phyloP scores from a whole-genome alignment of 2,113 vertebrate genomes.

The Ovis canadensis region DNA sequence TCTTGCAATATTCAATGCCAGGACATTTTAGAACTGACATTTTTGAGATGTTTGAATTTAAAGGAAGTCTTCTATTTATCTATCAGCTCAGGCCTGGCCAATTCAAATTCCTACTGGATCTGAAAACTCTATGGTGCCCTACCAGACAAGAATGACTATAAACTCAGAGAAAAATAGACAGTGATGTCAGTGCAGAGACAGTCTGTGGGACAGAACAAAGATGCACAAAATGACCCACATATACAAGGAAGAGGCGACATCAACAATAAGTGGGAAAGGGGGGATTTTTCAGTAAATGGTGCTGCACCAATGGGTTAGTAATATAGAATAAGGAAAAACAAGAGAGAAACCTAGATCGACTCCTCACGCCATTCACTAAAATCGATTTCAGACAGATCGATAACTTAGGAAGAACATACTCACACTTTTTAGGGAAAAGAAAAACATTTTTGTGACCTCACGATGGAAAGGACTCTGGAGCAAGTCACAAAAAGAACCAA shows the following conservation, averaged over 20 bases:
- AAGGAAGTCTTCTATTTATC: slow-evolving; percentile 1
- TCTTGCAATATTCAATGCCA: neutral
- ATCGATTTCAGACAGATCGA: neutral
- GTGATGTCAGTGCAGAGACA: neutral
- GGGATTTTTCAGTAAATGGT: neutral
- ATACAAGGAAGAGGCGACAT: neutral
- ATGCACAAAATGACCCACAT: neutral
- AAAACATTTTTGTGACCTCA: neutral
- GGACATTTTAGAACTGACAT: neutral
- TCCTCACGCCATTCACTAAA: neutral
- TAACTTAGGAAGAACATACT: neutral
- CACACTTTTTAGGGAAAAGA: neutral
- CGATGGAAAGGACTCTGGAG: neutral
- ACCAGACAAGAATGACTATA: neutral
- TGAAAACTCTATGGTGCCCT: neutral
- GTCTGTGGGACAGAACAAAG: neutral
- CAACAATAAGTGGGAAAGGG: neutral
- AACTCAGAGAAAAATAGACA: neutral
- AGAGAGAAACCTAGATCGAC: neutral
- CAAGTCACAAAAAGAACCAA: neutral
- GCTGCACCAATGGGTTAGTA: neutral
- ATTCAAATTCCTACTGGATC: neutral
- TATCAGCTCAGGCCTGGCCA: neutral
- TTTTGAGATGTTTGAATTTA: neutral
- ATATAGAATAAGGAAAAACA: neutral